Evolutionary conservation across 2,888 invertebrate species (phyloP), one percentile per base, ranked within the genome.

Genomic region (Acanthoscelides obtectus): DNA sequence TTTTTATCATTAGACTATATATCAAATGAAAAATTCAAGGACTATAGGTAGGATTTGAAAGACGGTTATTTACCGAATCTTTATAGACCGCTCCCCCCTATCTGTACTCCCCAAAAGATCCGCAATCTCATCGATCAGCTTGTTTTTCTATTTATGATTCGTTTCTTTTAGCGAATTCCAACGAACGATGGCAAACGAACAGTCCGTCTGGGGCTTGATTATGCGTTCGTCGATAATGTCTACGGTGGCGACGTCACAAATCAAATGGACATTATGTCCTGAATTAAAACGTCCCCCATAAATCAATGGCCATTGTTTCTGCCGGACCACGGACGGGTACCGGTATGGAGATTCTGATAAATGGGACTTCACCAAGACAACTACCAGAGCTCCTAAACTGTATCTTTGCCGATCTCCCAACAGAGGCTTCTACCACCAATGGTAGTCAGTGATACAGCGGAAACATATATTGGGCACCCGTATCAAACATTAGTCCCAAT

Each of bases 261-360:
- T 85, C 84, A 85, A 84, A 83, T 82, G 80, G 85, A 85, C 85
- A 84, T 85, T 85, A 85, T 84, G 84, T 84, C 84, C 75, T 76
- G 83, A 84, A 84, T 84, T 84, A 84, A 85, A 84, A 84, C 83
- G 84, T 83, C 83, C 76, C 72, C 77, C 80, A 81, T 85, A 85
- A 84, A 85, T 85, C 85, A 84, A 81, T 79, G 79, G 79, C 82
- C 81, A 84, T 84, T 85, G 84, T 84, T 83, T 45, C 45, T 45
- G 45, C 45, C 45, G 45, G 45, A 45, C 45, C 45, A 45, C 12
- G 45, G 45, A 45, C 45, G 84, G 76, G 81, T 77, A 81, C 84
- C 83, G 82, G 84, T 84, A 84, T 84, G 84, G 83, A 84, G 84
- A 84, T 84, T 83, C 79, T 45, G 45, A 45, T 6, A 12, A 45